Base-by-base conservation (phyloP, 2,113 vertebrate genomes). In the Ophiodon elongatus region DNA sequence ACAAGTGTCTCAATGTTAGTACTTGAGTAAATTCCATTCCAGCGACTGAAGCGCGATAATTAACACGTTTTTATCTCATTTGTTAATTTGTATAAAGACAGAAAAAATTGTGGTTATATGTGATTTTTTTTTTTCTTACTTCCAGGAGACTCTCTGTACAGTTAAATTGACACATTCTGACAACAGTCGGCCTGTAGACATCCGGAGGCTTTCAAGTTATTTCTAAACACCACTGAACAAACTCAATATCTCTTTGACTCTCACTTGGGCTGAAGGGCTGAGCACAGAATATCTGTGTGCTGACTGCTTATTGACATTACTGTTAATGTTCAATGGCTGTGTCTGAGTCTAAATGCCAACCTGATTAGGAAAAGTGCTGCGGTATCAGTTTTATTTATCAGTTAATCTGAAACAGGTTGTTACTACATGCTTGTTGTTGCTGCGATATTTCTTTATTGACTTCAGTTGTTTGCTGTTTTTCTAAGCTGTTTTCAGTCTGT, bases 291-390 rank as follows among this genome's bases (percentile, higher is more conserved):
- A 63, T 47, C 50, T 67, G 17, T 33, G 59, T 47, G 19, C 59
- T 35, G 50, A 33, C 74, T 59, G n/a, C 76, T 45, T 88, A 54
- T 86, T 90, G 72, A 86, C 86, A 66, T 57, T 43, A 4, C 41
- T 72, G 86, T 88, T 80, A 88, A 84, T 82, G 63, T 80, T 85
- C 27, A 80, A 29, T 8, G 2, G 39, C n/a, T 75, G n/a, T 11
- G 7, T 39, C 50, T 63, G 14, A 25, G 37, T 67, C 54, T 66
- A 47, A 82, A 78, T 66, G 50, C 15, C 13, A n/a, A 8, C 66
- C 10, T 52, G 65, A 67, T 67, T 35, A 39, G 15, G 62, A 43
- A 59, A 59, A 60, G 8, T 39, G 1, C 41, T 23, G 25, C 14
- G 17, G 17, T 15, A 47, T 59, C 14, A 27, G 31, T 41, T 52